Conservation (phyloP, 2,888 invertebrate species). For the Acanthococcus lagerstroemiae region DNA sequence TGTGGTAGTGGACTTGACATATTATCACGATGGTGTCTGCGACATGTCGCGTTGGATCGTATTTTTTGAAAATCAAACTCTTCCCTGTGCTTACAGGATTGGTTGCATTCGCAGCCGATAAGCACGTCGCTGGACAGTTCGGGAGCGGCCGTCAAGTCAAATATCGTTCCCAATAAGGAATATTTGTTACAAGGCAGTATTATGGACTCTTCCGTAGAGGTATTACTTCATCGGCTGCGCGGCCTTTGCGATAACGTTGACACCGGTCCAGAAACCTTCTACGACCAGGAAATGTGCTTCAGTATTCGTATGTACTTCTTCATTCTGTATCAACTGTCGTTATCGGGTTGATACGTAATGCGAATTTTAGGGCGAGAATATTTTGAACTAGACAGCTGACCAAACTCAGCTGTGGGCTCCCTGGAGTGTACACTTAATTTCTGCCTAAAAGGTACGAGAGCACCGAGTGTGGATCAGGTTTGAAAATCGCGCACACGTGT, state of each 20-base stretch:
- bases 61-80: too few species aligned
- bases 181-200: conserved; percentile 90
- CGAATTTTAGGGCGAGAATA: too few species aligned
- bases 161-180: conserved; percentile 86
- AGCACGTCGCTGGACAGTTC: conserved; percentile 56
- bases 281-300: conserved; percentile 87
- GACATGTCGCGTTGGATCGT: too few species aligned
- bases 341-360: too few species aligned
- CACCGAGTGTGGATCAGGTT: too few species aligned
- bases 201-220: conserved; percentile 80
- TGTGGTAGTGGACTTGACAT: too few species aligned
- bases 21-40: too few species aligned
- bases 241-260: conserved; percentile 91
- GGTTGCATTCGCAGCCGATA: conserved; percentile 15
- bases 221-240: conserved; percentile 74
- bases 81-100: conserved; percentile 17
- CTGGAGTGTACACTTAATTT: too few species aligned
- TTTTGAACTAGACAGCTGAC: too few species aligned
- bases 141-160: conserved; percentile 66
- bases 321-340: background rate
- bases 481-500: too few species aligned
- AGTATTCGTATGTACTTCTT: conserved; percentile 50
- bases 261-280: conserved; percentile 79
- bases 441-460: too few species aligned
- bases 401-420: too few species aligned